These are phyloP conservation scores for Diorhabda sublineata DNA, from an alignment of 1,140 invertebrate species.

Conservation along the genomic window DNA sequence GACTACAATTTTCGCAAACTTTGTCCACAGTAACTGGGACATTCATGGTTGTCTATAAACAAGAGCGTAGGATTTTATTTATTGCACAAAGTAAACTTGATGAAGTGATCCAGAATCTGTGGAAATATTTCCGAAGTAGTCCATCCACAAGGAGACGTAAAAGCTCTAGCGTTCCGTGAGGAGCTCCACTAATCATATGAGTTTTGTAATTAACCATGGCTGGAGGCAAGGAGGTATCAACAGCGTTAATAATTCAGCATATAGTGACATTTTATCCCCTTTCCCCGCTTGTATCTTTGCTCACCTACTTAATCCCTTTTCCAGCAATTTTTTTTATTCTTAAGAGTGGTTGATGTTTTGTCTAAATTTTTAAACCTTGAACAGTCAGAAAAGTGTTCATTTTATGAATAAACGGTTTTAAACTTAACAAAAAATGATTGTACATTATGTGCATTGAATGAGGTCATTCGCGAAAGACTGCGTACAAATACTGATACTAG, in stretches of 20 bases:
- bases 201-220: slow-evolving; percentile 6
- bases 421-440: neutral
- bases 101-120: slow-evolving; percentile 49
- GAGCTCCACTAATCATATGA: slow-evolving; percentile 27
- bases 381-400: neutral
- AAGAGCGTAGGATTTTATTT: slow-evolving; percentile 40
- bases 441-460: slow-evolving; percentile 5
- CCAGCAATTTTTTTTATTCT: slow-evolving; percentile 42
- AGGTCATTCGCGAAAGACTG: neutral
- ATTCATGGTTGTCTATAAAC: slow-evolving; percentile 28
- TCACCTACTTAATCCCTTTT: slow-evolving; percentile 47
- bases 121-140: slow-evolving; percentile 48
- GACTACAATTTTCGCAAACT: slow-evolving; percentile 25
- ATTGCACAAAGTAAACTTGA: slow-evolving; percentile 38
- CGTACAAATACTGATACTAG: neutral
- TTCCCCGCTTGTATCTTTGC: slow-evolving; percentile 47
- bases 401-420: neutral
- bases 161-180: slow-evolving; percentile 19
- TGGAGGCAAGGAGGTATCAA: slow-evolving; percentile 38
- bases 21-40: slow-evolving; percentile 22
- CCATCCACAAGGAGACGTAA: slow-evolving; percentile 38
- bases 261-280: slow-evolving; percentile 38
- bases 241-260: slow-evolving; percentile 37
- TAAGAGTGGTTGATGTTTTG: slow-evolving; percentile 49
- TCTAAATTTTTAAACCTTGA: slow-evolving; percentile 32